These are phyloP conservation scores for Enteromius treurensis DNA, from an alignment of 2,797 vertebrate genomes.

Conservation along the genomic window DNA sequence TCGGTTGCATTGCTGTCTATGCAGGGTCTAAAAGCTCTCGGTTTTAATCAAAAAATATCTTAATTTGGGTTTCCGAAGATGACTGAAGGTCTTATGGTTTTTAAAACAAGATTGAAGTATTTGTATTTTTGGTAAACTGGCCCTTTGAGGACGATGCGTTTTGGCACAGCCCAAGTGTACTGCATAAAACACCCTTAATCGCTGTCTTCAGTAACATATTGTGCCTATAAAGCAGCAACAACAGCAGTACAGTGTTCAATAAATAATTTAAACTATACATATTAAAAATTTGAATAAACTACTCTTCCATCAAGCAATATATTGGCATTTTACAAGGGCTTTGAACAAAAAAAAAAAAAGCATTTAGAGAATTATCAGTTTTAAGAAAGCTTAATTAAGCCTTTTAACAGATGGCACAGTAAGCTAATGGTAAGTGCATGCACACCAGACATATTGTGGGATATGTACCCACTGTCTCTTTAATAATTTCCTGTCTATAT, in stretches of 20 bases:
- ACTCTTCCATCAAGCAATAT: background rate
- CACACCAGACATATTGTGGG: conserved; percentile 2
- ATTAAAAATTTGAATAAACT: conserved; percentile 16
- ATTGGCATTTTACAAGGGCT: background rate
- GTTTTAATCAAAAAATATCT: background rate
- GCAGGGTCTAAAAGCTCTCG: background rate
- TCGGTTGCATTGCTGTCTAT: background rate
- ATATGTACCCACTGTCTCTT: background rate
- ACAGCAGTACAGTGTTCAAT: conserved; percentile 9
- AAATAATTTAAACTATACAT: conserved; percentile 4
- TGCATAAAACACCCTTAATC: background rate
- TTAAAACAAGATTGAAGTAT: background rate
- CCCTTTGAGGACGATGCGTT: background rate
- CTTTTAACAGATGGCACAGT: conserved; percentile 15
- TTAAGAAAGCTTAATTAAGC: background rate
- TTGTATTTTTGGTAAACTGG: background rate
- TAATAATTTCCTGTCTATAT: background rate
- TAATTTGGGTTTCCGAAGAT: background rate
- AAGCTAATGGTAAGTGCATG: conserved; percentile 15
- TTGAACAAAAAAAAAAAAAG: background rate
- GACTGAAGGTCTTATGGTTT: background rate
- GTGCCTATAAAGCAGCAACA: background rate
- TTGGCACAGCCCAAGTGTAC: background rate
- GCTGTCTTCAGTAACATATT: background rate
- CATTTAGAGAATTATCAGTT: background rate